A percentile compares a stretch with the other conserved stretches of the same genome.
Conservation (phyloP, 2,888 invertebrate species). For the Alcis repandata region DNA sequence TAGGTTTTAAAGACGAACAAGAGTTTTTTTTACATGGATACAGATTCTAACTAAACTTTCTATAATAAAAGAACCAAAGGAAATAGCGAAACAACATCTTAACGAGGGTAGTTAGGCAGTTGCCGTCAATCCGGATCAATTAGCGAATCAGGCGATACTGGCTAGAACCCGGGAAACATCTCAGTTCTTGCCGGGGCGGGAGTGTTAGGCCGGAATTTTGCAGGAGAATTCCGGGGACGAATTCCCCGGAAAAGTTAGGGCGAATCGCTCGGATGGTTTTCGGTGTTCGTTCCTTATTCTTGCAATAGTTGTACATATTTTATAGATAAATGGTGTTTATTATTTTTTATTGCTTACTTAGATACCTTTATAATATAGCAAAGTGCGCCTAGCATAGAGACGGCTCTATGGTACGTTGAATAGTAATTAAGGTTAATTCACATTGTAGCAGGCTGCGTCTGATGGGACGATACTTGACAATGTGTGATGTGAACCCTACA, state of each 20-base stretch:
- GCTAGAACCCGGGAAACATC: slow-evolving; percentile 67
- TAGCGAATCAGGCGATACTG: slow-evolving; percentile 37
- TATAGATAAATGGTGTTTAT: slow-evolving; percentile 38
- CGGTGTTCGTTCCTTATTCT: slow-evolving; percentile 43
- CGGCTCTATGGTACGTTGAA: not conserved
- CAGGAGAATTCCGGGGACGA: slow-evolving; percentile 76
- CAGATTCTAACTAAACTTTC: not conserved
- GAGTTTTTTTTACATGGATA: not conserved
- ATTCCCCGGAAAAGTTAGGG: slow-evolving; percentile 76
- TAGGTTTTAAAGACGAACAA: no score
- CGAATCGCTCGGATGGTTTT: slow-evolving; percentile 38
- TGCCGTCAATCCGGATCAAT: slow-evolving; percentile 46
- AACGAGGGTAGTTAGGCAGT: slow-evolving; percentile 29
- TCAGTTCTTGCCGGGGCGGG: slow-evolving; percentile 62
- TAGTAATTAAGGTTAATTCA: not conserved
- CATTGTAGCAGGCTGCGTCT: no score
- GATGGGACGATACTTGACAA: no score
- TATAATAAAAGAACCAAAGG: slow-evolving; percentile 12
- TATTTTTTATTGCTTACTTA: not conserved
- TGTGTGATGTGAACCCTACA: no score
- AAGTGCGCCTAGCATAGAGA: not conserved
- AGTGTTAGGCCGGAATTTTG: slow-evolving; percentile 64
- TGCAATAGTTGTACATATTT: slow-evolving; percentile 16
- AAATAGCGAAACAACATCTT: slow-evolving; percentile 15
- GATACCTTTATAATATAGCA: not conserved